Evolutionary conservation across 2,888 invertebrate genomes (phyloP), one percentile per base, ranked within the genome.

Genomic region (Chymomyza amoena): DNA sequence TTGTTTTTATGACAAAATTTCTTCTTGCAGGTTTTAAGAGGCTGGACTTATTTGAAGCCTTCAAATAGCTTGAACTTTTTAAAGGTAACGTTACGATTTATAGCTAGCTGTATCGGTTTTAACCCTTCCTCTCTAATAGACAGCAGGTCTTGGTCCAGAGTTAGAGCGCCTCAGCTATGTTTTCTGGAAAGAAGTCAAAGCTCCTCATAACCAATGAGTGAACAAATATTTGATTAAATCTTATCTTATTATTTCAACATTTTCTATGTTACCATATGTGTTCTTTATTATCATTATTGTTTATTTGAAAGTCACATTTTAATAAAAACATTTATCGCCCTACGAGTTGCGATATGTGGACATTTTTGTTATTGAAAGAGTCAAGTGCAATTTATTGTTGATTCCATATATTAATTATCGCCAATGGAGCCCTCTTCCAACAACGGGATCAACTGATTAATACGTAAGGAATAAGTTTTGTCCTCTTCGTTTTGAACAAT

Each of bases 51-150:
- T 70, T 75, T 71, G 65, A 69, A 75, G 25, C 69, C 73, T 39
- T 89, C 89, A 0, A 87, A 77, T 56, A 68, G 68, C 6, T 32
- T 68, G 2, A 13, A 66, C 4, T 77, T 89, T 36, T 67, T 89
- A 36, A 66, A 85, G 80, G 90, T 87, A 73, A 13, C 15, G 1
- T 50, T n/a, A 36, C 10, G 13, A 9, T 13, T 39, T n/a, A 5
- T 3, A 6, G 28, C 10, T 65, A 52, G 18, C 4, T 6, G 2
- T 13, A 15, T 60, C 39, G 4, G 36, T 54, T 59, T 16, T 20
- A 56, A 66, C 39, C n/a, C 3, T 51, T n/a, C 16, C 64, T 39
- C 13, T 62, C 64, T 76, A 77, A 39, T 50, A 79, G 79, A 18
- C 16, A 6, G 66, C 70, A 4, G 66, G 61, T 20, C 54, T 78